Evolutionary conservation across 2,113 vertebrate species (phyloP), one percentile per base, ranked within the genome.

Genomic region (Phrynocephalus versicolor): DNA sequence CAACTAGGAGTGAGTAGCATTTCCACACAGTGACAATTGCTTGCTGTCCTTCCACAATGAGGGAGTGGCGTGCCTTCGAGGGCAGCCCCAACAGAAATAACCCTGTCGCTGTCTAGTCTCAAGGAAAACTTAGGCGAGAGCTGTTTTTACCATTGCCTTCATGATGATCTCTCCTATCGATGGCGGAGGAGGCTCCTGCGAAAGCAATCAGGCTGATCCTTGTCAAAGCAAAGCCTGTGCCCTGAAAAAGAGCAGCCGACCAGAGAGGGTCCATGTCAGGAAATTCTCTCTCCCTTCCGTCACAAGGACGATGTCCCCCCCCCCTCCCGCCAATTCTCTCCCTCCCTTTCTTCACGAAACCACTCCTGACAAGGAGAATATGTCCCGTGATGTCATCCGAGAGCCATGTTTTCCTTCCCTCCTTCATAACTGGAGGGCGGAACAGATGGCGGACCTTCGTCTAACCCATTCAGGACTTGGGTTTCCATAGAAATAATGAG

Each of bases 371-470:
- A 86, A 92, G 91, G 82, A 87, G 87, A 82, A 89, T 82, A 39
- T 91, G 86, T 77, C 73, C n/a, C 85, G 55, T 90, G 87, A 86
- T 85, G 90, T 87, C 82, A 89, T 70, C 1, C 6, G 10, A 51
- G 30, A 94, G 92, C 92, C 74, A 65, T 37, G 58, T 88, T 95
- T 87, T 90, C 86, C 85, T 89, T 18, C 27, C 1, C 0, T 45
- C 57, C 83, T 88, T 93, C 92, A 79, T 89, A 92, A 94, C 91
- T 77, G 94, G 90, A 91, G 65, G 92, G 73, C 69, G 64, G 76
- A 94, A 90, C 93, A 96, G 95, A 95, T 94, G 94, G 94, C 75
- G 89, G 10, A 82, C 0, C 4, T 85, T 89, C 0, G 84, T 64
- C 85, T 87, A 64, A 82, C 87, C 93, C 1, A 21, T 84, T 87